phyloP scores from a whole-genome alignment of 2,888 invertebrate species.

The Ligdia adustata region DNA sequence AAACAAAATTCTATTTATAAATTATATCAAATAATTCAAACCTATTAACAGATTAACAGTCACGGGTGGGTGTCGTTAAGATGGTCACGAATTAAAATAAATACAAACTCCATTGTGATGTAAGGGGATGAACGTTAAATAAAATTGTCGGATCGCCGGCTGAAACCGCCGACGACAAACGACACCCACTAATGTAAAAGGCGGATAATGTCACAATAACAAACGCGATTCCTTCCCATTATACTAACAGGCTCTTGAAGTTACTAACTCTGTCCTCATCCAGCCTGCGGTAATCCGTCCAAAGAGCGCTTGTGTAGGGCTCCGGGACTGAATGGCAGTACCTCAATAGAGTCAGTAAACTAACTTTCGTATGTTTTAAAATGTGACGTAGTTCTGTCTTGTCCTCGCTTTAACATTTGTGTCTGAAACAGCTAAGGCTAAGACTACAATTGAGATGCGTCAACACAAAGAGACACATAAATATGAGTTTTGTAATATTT shows the following conservation, averaged over 20 bases:
- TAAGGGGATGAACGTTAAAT: slow-evolving; percentile 23
- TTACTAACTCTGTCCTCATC: slow-evolving; percentile 48
- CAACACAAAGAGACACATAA: too few relatives aligned
- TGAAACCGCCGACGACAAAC: slow-evolving; percentile 9
- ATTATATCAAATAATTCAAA: too few relatives aligned
- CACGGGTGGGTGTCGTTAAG: slow-evolving; percentile 1
- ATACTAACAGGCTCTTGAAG: slow-evolving; percentile 54
- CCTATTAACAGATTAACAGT: too few relatives aligned
- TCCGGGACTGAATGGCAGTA: slow-evolving; percentile 13
- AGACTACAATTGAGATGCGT: too few relatives aligned
- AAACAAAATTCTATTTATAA: too few relatives aligned
- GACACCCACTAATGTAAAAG: slow-evolving; percentile 27
- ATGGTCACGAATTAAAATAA: slow-evolving; percentile 8
- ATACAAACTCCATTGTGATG: slow-evolving; percentile 15
- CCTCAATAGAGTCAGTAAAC: slow-evolving; percentile 3
- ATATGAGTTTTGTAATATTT: too few relatives aligned
- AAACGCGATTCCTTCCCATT: slow-evolving; percentile 51
- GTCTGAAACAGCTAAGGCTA: too few relatives aligned
- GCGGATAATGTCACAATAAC: slow-evolving; percentile 40
- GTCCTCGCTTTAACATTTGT: too few relatives aligned
- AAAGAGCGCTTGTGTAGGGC: slow-evolving; percentile 21
- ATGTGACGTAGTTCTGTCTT: too few relatives aligned
- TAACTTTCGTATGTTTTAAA: background rate
- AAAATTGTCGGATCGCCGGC: slow-evolving; percentile 17
- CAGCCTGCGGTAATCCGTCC: slow-evolving; percentile 36